Evolutionary conservation across 2,113 vertebrate species (phyloP), one percentile per base, ranked within the genome.

Genomic region (Stigmatopora nigra): DNA sequence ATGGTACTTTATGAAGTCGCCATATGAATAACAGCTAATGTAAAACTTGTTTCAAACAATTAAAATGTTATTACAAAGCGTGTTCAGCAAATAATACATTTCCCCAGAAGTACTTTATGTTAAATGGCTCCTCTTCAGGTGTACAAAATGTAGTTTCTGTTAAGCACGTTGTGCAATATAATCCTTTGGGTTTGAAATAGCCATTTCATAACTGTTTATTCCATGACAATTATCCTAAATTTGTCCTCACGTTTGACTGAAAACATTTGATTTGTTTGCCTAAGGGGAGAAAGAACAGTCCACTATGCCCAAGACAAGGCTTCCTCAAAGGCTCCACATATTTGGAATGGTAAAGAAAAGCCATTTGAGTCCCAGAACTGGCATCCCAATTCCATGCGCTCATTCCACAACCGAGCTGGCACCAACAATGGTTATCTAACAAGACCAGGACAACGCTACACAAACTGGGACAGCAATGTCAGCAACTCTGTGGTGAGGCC

Each of bases 301-400:
- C 79, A 84, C 66, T 87, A 93, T 60, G 81, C 87, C 62, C 92
- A 88, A 63, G 92, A 91, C 38, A 93, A 92, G 82, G 84, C 81
- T 4, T 45, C 90, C 65, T 86, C 89, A 3, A 90, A 90, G 51
- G 88, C 88, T 68, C 89, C 88, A 0, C 90, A 85, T 63, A 70
- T 90, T 15, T 95, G 93, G 92, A 92, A 92, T 49, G 84, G 87
- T 64, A 91, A 92, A 71, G 91, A 91, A 16, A 90, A 88, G 76
- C 76, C 87, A 20, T 92, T 91, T 20, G 92, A 92, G 67, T 86
- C 87, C n/a, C 92, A 92, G 71, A 88, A 80, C 65, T 92, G 92
- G 86, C 92, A 93, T 73, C 91, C 76, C 58, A 77, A 81, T 73
- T 76, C 84, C 36, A 46, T 72, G 2, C 86, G 74, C 64, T 77